Conservation (phyloP, 2,113 vertebrate genomes). For the Elgaria multicarinata region DNA sequence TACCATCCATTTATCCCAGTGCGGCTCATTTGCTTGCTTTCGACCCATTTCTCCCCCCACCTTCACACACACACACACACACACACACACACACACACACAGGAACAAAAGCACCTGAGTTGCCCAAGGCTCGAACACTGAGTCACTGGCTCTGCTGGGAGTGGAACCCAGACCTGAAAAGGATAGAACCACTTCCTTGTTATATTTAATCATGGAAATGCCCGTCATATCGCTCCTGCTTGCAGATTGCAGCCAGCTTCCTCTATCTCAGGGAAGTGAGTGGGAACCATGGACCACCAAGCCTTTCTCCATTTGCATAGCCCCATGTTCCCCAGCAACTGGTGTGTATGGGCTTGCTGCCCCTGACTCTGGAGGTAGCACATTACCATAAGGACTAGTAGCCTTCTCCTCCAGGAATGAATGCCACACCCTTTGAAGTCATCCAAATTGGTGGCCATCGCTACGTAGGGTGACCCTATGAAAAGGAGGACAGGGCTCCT, state of each 20-base stretch:
- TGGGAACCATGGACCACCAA: neutral
- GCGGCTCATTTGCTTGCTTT: neutral
- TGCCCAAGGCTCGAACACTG: neutral
- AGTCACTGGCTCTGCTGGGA: neutral
- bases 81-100: too few species aligned
- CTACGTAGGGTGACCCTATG: too few species aligned
- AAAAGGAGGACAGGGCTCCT: too few species aligned
- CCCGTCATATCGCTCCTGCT: neutral
- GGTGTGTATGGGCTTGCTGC: too few species aligned
- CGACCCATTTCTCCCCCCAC: neutral
- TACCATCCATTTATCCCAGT: conserved; percentile 30
- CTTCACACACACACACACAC: too few species aligned
- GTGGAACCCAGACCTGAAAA: neutral
- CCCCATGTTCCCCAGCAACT: too few species aligned
- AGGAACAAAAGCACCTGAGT: neutral
- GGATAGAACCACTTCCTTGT: conserved; percentile 6
- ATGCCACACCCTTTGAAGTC: too few species aligned
- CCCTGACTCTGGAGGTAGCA: too few species aligned
- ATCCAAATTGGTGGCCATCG: too few species aligned
- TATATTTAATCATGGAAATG: neutral
- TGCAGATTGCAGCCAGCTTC: neutral
- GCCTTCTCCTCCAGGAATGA: too few species aligned
- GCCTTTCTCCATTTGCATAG: neutral
- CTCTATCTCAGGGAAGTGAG: neutral
- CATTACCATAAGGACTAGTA: too few species aligned